Evolutionary conservation across 2,888 invertebrate genomes (phyloP).

Genomic region (Allygus modestus): DNA sequence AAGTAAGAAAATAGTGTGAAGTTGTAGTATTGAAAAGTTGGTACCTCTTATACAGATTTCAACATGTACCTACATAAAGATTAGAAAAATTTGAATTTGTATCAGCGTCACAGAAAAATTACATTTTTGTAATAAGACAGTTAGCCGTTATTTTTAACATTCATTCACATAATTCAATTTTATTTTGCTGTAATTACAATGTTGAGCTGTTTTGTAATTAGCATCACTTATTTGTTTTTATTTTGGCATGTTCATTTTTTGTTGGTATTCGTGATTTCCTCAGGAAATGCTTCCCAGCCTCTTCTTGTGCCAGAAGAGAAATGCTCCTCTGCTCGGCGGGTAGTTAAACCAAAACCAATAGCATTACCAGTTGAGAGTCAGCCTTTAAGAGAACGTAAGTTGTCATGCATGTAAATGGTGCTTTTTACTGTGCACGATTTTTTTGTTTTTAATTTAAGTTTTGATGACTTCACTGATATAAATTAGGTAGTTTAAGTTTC

Average conservation of each 20-base stretch:
- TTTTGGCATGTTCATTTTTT: slow-evolving; percentile 65
- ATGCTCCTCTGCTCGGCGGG: slow-evolving; percentile 75
- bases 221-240: slow-evolving; percentile 12
- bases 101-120: no score
- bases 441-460: no score
- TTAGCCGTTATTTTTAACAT: no score
- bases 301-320: slow-evolving; percentile 73
- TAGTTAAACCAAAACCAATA: slow-evolving; percentile 82
- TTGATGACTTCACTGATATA: no score
- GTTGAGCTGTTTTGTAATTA: neutral
- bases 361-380: slow-evolving; percentile 82
- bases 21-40: no score
- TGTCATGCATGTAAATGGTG: slow-evolving; percentile 63
- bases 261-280: slow-evolving; percentile 63
- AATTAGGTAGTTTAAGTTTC: no score
- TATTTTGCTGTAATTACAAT: slow-evolving; percentile 17
- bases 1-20: no score
- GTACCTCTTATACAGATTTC: no score
- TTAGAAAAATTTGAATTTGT: no score
- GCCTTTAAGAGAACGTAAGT: slow-evolving; percentile 82
- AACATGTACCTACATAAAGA: no score
- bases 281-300: slow-evolving; percentile 70
- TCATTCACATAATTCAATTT: neutral
- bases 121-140: no score
- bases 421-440: neutral